Evolutionary conservation across 53 echinoderm and acorn worm genomes (phyloP).

Genomic region (Pentamera pediparva): DNA sequence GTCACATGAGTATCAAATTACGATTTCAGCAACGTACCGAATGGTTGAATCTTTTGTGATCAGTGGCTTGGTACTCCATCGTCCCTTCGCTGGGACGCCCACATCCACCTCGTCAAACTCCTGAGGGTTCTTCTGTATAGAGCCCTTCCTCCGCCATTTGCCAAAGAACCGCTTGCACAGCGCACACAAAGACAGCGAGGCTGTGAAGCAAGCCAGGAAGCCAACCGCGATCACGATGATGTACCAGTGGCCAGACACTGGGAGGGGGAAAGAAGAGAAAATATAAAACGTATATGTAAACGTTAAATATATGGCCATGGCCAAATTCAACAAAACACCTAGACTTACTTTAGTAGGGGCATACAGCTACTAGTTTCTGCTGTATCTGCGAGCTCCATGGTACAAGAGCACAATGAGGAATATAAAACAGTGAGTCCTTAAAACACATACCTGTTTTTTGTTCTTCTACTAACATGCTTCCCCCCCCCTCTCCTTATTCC

Average conservation of each 20-base stretch:
- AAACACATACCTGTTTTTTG: no score
- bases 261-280: not conserved
- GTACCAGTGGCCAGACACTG: not conserved
- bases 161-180: slow-evolving; percentile 8
- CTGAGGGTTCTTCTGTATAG: not conserved
- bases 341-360: no score
- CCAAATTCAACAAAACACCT: no score
- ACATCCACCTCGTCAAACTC: slow-evolving; percentile 8
- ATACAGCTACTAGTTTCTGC: no score
- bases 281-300: not conserved
- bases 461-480: no score
- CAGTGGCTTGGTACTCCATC: slow-evolving; percentile 20
- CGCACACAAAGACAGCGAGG: slow-evolving; percentile 1
- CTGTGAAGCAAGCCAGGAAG: slow-evolving; percentile 1
- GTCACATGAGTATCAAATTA: not conserved
- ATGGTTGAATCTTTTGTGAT: slow-evolving; percentile 7
- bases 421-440: no score
- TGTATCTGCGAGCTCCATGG: no score
- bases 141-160: not conserved
- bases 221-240: not conserved
- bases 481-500: no score
- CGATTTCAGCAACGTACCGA: slow-evolving; percentile 3
- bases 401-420: no score
- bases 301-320: no score
- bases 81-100: not conserved